Evolutionary conservation across 2,113 vertebrate genomes (phyloP).

Genomic region (Pterocles orientalis): DNA sequence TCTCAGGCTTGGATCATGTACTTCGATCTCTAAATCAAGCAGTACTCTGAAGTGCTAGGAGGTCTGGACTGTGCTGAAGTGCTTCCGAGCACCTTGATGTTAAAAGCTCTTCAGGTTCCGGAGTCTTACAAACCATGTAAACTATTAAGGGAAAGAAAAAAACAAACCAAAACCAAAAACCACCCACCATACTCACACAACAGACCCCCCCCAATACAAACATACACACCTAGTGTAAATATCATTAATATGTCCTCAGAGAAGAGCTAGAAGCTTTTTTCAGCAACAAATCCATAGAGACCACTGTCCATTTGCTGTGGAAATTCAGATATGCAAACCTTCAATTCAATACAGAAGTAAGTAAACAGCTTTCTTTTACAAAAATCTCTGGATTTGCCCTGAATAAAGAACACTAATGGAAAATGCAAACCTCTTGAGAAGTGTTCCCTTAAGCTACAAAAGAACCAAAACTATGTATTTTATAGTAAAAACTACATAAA

Average conservation of each 20-base stretch:
- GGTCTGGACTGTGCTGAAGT: not conserved
- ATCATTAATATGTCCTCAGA: not conserved
- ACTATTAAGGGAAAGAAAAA: not conserved
- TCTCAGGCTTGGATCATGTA: accelerated
- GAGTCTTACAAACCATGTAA: not conserved
- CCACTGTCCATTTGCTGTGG: not conserved
- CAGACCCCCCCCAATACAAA: not conserved
- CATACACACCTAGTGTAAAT: not conserved
- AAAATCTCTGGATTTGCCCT: not conserved
- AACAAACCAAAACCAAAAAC: no score
- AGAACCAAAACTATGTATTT: not conserved
- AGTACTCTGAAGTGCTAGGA: not conserved
- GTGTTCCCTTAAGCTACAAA: not conserved
- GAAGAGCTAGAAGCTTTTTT: not conserved
- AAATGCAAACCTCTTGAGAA: not conserved
- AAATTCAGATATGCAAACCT: not conserved
- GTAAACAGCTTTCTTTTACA: not conserved
- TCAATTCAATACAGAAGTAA: not conserved
- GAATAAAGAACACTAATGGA: not conserved
- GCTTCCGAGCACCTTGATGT: not conserved
- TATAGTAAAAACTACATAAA: not conserved
- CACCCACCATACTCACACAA: not conserved
- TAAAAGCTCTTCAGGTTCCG: not conserved
- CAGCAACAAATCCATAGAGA: not conserved
- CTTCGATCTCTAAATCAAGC: not conserved